Conservation (phyloP, 2,797 vertebrate species). For the Sebastes matsubarae region DNA sequence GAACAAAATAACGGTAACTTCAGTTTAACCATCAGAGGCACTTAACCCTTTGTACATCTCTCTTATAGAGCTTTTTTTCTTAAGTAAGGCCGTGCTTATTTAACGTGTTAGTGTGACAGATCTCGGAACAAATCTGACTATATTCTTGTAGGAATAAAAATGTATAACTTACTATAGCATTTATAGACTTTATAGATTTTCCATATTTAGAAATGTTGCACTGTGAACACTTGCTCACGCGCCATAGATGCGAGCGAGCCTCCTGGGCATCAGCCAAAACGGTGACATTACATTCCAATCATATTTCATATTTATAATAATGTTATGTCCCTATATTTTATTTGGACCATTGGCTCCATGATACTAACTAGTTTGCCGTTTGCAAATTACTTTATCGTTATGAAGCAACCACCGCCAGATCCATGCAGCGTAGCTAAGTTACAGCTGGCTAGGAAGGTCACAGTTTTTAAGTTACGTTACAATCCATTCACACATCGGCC, state of each 20-base stretch:
- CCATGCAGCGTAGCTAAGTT: too few species aligned
- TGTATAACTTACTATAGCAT: not conserved
- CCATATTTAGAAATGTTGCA: not conserved
- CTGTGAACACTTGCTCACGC: not conserved
- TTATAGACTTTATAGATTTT: not conserved
- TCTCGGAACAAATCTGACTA: not conserved
- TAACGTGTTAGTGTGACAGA: not conserved
- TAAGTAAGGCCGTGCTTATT: not conserved
- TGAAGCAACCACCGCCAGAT: too few species aligned
- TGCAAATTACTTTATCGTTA: too few species aligned
- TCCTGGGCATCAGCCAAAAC: too few species aligned
- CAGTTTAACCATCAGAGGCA: not conserved
- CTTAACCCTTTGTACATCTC: not conserved
- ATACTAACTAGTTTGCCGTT: too few species aligned
- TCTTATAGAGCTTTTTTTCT: not conserved
- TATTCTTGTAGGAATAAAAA: not conserved
- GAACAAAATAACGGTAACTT: not conserved
- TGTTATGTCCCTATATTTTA: too few species aligned
- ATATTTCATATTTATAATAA: too few species aligned
- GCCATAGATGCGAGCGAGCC: too few species aligned
- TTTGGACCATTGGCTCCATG: too few species aligned
- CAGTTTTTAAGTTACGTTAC: not conserved
- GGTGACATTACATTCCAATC: too few species aligned
- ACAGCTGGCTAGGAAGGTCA: not conserved
- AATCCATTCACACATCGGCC: not conserved